Base-by-base conservation (phyloP, 2,113 vertebrate species). In the Halichoeres trimaculatus region DNA sequence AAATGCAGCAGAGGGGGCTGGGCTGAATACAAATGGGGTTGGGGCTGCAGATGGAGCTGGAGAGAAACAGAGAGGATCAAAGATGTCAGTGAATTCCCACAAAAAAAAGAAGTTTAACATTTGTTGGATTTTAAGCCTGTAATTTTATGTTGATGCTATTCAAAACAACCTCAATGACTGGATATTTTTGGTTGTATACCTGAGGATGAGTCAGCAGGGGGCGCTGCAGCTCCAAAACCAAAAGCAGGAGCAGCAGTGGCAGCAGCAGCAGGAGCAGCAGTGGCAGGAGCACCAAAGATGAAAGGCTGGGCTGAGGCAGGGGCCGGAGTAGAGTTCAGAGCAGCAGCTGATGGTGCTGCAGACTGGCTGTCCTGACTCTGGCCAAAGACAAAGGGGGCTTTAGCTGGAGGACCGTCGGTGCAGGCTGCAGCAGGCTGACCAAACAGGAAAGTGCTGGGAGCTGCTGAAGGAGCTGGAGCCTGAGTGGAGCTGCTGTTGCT, bases 361-460 rank as follows among this genome's bases (percentile, higher is more conserved):
- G 92, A 60, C 76, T 96, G 92, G 83, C 93, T 94, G 85, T 90
- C 95, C 58, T 96, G 96, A 86, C 93, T 95, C 50, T 93, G 89
- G 70, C 96, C 92, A 67, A 98, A 99, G 10, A 95, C 73, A 58
- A 98, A 96, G 0, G 94, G 74, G 69, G 94, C 74, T 75, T 95
- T 96, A 53, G 95, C 88, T 3, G 95, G 81, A 63, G 91, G 62
- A 48, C 90, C 87, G 6, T 92, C 95, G 52, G 93, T 91, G 78
- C 93, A 91, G 84, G 92, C 78, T 0, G 60, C 36, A 22, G 82
- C 56, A 58, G 93, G 84, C 83, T 97, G 96, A 76, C 96, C 96
- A 52, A 98, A 99, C 55, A 98, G 75, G 23, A 98, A 98, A 60
- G 80, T 76, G 77, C 74, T 86, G 17, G 83, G 62, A 34, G 89